phyloP scores from a whole-genome alignment of 2,888 invertebrate genomes.

The Epinotia nisella region DNA sequence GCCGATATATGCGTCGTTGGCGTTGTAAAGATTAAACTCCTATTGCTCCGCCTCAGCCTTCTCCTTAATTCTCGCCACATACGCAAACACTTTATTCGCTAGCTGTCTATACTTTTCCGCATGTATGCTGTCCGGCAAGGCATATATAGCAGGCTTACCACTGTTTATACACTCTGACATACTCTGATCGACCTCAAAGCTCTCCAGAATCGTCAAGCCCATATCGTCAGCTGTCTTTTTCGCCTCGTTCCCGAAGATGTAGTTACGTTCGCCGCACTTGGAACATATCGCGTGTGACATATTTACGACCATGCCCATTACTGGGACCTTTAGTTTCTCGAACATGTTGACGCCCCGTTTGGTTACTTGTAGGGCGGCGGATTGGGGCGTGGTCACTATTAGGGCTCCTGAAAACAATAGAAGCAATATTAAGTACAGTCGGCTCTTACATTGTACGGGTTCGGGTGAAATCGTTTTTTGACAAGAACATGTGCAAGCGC shows the following conservation, averaged over 20 bases:
- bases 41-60: constrained; percentile 62
- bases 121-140: constrained; percentile 84
- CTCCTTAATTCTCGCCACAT: constrained; percentile 68
- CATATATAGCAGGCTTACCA: constrained; percentile 90
- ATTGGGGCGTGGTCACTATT: constrained; percentile 97
- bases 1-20: no score
- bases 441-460: no score
- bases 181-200: constrained; percentile 89
- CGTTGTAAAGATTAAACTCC: constrained; percentile 58
- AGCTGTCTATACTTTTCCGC: constrained; percentile 77
- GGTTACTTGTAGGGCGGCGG: constrained; percentile 93
- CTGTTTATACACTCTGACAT: constrained; percentile 89
- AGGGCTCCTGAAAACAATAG: constrained; percentile 87
- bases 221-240: constrained; percentile 86
- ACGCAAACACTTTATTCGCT: constrained; percentile 78
- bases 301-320: constrained; percentile 95
- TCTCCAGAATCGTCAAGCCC: constrained; percentile 87
- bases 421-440: no score
- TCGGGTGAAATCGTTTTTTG: no score
- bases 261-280: constrained; percentile 89
- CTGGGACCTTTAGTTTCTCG: constrained; percentile 90
- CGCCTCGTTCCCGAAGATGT: constrained; percentile 89
- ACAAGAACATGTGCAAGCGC: no score
- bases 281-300: constrained; percentile 93
- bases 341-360: constrained; percentile 95